These are phyloP conservation scores for Phataginus tetradactyla DNA, from an alignment of 2,797 vertebrate genomes.

Conservation along the genomic window DNA sequence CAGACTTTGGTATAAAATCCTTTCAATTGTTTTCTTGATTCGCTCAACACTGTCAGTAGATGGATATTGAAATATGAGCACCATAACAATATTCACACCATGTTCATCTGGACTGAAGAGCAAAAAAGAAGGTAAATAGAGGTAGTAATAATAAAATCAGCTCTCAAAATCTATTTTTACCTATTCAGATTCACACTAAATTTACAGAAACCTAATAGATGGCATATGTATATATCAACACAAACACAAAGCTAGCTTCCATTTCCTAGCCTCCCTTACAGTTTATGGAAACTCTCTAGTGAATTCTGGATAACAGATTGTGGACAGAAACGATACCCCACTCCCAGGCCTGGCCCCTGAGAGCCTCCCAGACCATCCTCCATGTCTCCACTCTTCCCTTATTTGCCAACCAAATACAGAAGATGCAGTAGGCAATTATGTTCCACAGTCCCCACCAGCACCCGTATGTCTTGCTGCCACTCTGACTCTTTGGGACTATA, in stretches of 20 bases:
- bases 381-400: not conserved
- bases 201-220: not conserved
- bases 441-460: too few species aligned
- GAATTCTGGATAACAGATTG: not conserved
- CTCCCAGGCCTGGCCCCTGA: not conserved
- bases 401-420: not conserved
- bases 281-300: not conserved
- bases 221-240: not conserved
- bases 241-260: not conserved
- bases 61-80: slow-evolving; percentile 75
- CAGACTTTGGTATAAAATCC: slow-evolving; percentile 64
- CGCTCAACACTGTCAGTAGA: slow-evolving; percentile 42
- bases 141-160: not conserved
- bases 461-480: rapidly evolving
- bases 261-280: not conserved
- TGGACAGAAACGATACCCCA: not conserved
- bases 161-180: not conserved
- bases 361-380: not conserved
- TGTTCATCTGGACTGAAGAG: slow-evolving; percentile 69
- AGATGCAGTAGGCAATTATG: not conserved
- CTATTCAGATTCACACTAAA: not conserved
- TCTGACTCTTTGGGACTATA: not conserved
- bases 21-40: slow-evolving; percentile 73
- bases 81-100: slow-evolving; percentile 55
- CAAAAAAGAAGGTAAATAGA: slow-evolving; percentile 3